phyloP scores from a whole-genome alignment of 2,113 vertebrate genomes.

The Sterrhoptilus dennistouni region DNA sequence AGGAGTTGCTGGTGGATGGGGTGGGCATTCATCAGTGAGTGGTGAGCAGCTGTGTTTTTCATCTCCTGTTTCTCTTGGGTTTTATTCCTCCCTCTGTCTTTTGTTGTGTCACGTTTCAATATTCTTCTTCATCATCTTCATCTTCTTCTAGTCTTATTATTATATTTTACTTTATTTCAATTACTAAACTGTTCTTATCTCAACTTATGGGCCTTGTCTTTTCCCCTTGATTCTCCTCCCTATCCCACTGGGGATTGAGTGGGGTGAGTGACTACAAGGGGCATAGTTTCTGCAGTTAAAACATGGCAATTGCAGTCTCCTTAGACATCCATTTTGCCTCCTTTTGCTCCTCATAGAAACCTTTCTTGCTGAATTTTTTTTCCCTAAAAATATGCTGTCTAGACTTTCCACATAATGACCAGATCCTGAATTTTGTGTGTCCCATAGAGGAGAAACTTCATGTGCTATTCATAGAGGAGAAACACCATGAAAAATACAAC shows the following conservation, averaged over 20 bases:
- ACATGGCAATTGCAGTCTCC: not conserved
- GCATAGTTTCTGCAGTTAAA: not conserved
- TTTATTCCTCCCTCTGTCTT: not conserved
- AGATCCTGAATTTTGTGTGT: not conserved
- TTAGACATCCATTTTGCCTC: not conserved
- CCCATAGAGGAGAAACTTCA: not conserved
- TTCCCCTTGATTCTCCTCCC: not conserved
- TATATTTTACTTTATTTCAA: not conserved
- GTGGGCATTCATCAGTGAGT: rapidly evolving
- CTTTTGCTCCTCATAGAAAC: not conserved
- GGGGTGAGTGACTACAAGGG: not conserved
- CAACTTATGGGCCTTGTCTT: not conserved
- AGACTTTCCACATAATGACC: not conserved
- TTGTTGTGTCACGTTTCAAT: not conserved
- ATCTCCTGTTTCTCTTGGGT: not conserved
- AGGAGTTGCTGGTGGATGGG: not conserved
- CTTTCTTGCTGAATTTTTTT: not conserved
- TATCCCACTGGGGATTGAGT: not conserved
- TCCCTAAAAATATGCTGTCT: not conserved
- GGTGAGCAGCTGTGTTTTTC: not conserved
- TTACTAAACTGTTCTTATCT: not conserved
- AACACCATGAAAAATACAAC: not conserved
- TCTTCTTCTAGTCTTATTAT: not conserved
- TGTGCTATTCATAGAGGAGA: not conserved
- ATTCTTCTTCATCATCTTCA: not conserved